These are phyloP conservation scores for Riparia riparia DNA, from an alignment of 2,113 vertebrate species.

Conservation along the genomic window DNA sequence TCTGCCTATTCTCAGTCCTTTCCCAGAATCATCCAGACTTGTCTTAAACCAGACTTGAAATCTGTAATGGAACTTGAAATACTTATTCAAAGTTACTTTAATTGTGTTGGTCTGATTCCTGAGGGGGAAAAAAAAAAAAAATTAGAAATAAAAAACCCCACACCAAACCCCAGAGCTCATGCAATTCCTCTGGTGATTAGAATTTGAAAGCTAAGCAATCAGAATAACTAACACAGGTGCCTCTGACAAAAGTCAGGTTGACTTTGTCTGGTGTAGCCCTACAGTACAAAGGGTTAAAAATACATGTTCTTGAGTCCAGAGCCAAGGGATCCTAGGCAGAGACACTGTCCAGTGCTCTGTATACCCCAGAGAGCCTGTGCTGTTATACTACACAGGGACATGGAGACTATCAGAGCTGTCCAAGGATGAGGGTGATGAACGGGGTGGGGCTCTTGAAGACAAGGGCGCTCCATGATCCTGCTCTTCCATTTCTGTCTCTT, in stretches of 20 bases:
- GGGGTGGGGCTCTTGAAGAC: background rate
- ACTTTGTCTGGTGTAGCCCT: background rate
- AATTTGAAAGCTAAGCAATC: background rate
- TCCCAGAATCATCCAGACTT: background rate
- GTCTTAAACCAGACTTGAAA: background rate
- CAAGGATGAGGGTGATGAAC: background rate
- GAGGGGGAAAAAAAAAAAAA: background rate
- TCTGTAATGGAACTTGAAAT: background rate
- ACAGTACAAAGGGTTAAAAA: background rate
- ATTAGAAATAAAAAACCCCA: background rate
- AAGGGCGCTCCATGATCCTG: background rate
- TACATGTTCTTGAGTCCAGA: background rate
- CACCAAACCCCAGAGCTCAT: background rate
- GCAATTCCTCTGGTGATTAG: background rate
- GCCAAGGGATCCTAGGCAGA: background rate
- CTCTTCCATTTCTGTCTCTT: background rate
- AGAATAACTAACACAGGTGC: background rate
- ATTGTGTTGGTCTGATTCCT: background rate
- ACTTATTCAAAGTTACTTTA: background rate
- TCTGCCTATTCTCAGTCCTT: background rate
- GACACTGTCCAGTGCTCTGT: background rate
- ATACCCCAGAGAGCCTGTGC: accelerated
- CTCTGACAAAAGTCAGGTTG: background rate
- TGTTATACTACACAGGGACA: background rate
- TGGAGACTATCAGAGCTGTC: background rate